Evolutionary conservation across 2,797 vertebrate genomes (phyloP).

Genomic region (Rhabdophis nuchalis): DNA sequence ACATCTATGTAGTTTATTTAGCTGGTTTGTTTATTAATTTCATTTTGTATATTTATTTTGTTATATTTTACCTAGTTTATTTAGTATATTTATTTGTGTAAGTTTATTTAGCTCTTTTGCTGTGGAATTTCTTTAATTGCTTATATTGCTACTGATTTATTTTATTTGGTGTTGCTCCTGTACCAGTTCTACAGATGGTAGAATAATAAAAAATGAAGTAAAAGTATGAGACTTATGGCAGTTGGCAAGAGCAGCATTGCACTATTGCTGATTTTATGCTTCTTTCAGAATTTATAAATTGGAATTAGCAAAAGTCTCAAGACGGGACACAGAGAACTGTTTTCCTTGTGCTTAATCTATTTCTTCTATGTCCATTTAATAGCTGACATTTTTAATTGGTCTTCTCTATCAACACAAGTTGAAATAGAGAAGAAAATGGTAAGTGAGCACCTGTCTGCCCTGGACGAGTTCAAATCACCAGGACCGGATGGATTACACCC

Average conservation of each 20-base stretch:
- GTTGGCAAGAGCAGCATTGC: background rate
- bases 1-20: background rate
- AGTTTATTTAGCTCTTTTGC: conserved; percentile 18
- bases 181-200: background rate
- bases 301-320: background rate
- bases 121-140: conserved; percentile 27
- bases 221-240: conserved; percentile 6
- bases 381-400: background rate
- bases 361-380: background rate
- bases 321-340: background rate
- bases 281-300: background rate
- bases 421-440: too few relatives aligned
- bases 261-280: background rate
- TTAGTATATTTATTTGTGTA: background rate
- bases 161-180: background rate
- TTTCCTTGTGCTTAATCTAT: background rate
- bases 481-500: too few relatives aligned
- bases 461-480: too few relatives aligned
- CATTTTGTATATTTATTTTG: too few relatives aligned
- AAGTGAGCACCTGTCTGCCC: too few relatives aligned
- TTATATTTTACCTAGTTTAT: background rate
- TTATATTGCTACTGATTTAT: conserved; percentile 11
- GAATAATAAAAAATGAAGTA: background rate
- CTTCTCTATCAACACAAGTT: too few relatives aligned
- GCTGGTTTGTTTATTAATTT: too few relatives aligned